Base-by-base conservation (phyloP, 2,888 invertebrate species). In the Mycalesis mineus region DNA sequence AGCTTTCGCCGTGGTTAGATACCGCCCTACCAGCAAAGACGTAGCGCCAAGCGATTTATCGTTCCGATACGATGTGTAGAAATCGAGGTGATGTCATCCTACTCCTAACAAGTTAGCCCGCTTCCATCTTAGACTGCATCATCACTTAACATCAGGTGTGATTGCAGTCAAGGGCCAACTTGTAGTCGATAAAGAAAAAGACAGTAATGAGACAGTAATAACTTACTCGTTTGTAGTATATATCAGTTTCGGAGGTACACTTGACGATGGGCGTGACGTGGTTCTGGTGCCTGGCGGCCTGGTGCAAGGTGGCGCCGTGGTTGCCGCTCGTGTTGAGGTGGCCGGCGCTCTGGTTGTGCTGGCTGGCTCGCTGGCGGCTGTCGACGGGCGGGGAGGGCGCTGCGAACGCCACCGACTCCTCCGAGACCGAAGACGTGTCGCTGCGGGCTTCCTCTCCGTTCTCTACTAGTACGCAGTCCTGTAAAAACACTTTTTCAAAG, bases 241-340 rank as follows among this genome's bases (percentile, higher is more conserved):
- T 78, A 42, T 88, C 84, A 5, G 76, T 77, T 59, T 89, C 88
- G 0, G 85, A 86, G 4, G 75, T 81, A 56, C 77, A 75, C 65
- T 88, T 88, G 58, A 73, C 44, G 8, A 84, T 73, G 31, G 67
- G 57, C n/a, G 29, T 13, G 9, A 1, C 9, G 13, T 45, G 29
- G 29, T 29, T 45, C 8, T 45, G 45, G 45, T 45, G 29, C 8
- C 14, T 14, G 11, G 31, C n/a, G 8, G 6, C 11, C 11, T 44
- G 49, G 41, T n/a, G n/a, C n/a, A n/a, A n/a, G n/a, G n/a, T n/a
- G n/a, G n/a, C n/a, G n/a, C n/a, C n/a, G n/a, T n/a, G n/a, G n/a
- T n/a, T n/a, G n/a, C n/a, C n/a, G n/a, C n/a, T n/a, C n/a, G n/a
- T n/a, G n/a, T 60, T 48, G 48, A 33, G 22, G 55, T 47, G n/a